These are phyloP conservation scores for Cryptoblepharus egeriae DNA, from an alignment of 2,797 vertebrate species.

Conservation along the genomic window DNA sequence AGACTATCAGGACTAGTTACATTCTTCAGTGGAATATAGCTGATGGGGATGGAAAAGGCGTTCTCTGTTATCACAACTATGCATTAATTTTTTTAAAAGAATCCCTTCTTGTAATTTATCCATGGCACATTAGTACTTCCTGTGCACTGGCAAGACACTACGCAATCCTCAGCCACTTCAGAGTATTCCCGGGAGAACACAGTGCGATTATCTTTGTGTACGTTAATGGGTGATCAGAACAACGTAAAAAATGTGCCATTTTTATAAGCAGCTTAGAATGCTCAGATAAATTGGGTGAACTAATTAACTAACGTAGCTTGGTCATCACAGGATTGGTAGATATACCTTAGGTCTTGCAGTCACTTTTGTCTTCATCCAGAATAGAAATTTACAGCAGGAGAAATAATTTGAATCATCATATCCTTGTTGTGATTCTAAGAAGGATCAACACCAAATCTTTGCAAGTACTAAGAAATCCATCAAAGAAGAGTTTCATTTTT, in stretches of 20 bases:
- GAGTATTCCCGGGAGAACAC: conserved; percentile 32
- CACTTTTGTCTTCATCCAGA: background rate
- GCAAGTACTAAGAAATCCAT: background rate
- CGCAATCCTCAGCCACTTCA: conserved; percentile 33
- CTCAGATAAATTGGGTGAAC: conserved; percentile 60
- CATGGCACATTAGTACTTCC: conserved; percentile 7
- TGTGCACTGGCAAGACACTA: conserved; percentile 30
- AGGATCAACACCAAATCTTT: background rate
- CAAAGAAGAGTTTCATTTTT: background rate
- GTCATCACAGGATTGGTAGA: conserved; percentile 12
- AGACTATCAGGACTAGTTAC: conserved; percentile 19
- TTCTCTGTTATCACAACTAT: conserved; percentile 21
- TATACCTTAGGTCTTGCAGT: background rate
- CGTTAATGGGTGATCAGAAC: conserved; percentile 50
- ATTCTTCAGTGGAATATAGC: conserved; percentile 21
- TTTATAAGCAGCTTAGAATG: conserved; percentile 57
- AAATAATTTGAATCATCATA: background rate
- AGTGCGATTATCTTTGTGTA: conserved; percentile 45
- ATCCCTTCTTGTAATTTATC: conserved; percentile 18
- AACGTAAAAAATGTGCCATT: conserved; percentile 47
- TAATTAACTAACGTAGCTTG: conserved; percentile 34
- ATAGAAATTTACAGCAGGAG: background rate
- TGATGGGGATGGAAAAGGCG: background rate
- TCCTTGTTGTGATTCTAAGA: no score
- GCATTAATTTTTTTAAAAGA: background rate